Base-by-base conservation (phyloP, 2,888 invertebrate species). In the Hoplodrina ambigua region DNA sequence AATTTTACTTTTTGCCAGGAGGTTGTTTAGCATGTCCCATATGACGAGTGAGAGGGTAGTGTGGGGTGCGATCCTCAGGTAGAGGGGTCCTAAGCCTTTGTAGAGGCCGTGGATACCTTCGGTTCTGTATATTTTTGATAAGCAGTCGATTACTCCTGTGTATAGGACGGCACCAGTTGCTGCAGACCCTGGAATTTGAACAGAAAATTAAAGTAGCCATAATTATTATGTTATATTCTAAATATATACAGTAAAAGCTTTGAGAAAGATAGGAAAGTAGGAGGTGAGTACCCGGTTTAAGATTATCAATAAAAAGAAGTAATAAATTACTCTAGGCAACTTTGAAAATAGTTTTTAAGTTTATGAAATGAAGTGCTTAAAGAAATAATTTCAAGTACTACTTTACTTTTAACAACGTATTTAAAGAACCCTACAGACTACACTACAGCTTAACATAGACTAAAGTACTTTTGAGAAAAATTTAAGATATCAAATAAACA, bases 91-190 rank as follows among this genome's bases (percentile, higher is more conserved):
- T 84, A 97, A 96, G 6, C 98, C 98, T 92, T 98, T 98, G 90
- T 98, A 98, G 46, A 98, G 96, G 0, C 98, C 98, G 85, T 96
- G 96, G 2, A 98, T 64, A 0, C 99, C 98, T 96, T 99, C 99
- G 3, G 96, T 97, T 87, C 92, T 96, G 84, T 97, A 97, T 72
- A 98, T 98, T 93, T 98, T 98, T 2, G 94, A 82, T 44, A 98
- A 96, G 86, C 98, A 98, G 91, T 99, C 98, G 1, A 97, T 76
- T 17, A 98, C 96, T 58, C 97, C 97, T 6, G 93, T 96, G 93
- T 99, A 99, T 0, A 97, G 90, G 0, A 96, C 87, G 25, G 97
- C 97, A 85, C 97, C 97, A 60, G 93, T 91, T 17, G 93, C 87
- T 85, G 97, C 97, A 0, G 97, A 96, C 19, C 97, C 97, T 97